Evolutionary conservation across 1,140 invertebrate genomes (phyloP), one percentile per base, ranked within the genome.

Genomic region (Drosophila sproati): DNA sequence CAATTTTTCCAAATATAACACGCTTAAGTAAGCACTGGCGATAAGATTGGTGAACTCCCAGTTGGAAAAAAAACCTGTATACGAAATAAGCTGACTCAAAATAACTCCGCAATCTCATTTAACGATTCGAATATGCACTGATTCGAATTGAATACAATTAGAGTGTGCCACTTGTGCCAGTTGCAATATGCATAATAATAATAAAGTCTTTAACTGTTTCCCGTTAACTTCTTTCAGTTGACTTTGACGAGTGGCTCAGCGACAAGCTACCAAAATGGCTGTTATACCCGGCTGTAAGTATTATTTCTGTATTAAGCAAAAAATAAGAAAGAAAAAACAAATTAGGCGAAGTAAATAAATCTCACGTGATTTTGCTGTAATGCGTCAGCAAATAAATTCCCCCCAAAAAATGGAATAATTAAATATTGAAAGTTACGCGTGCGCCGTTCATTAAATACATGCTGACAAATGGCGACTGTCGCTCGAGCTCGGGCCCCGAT

Each of bases 241-340:
- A 80, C 59, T 56, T 37, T 63, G 66, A 66, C 50, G 41, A 51
- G 45, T 29, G 64, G 50, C 68, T 45, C 45, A 63, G 45, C 59
- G 59, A 80, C 71, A 86, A 73, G 31, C 55, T 62, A 60, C 43
- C 70, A 78, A 79, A 70, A 91, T 91, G 89, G 90, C 90, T 73
- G 85, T 91, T 77, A 77, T 91, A 28, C 85, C 85, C 50, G 78
- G 77, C 54, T 86, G 89, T 91, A 89, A 91, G 89, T 91, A 85
- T 41, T 10, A 57, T 77, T 50, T 47, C 55, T 48, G 29, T 43
- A 59, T 50, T 79, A 47, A 37, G 20, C n/a, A 34, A 60, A 32
- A 39, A 12, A 32, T 50, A 12, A 68, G 5, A 62, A 12, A 68
- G 5, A 62, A 54, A 63, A 51, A 52, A 35, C 4, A 45, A 48